Base-by-base conservation (phyloP, 2,888 invertebrate genomes). In the Cheilosia pagana region DNA sequence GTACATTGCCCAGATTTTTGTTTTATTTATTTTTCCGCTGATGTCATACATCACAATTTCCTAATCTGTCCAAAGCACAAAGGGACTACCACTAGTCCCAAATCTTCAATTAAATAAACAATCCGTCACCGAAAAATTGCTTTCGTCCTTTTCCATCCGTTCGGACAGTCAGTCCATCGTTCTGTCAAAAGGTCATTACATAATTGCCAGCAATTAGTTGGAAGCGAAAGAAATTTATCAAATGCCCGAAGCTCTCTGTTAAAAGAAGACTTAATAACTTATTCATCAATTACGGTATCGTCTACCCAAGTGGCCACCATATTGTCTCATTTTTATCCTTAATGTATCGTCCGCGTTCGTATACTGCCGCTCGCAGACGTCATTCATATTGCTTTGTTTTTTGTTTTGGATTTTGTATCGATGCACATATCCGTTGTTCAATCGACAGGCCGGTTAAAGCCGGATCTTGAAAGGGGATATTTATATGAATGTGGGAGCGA, bases 191-290 rank as follows among this genome's bases (percentile, higher is more conserved):
- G 63, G 48, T 63, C 74, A 74, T 43, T 55, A 63, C 63, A 75
- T 81, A 68, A 75, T 81, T 75, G 39, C 75, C 60, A 75, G 75
- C 62, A 81, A 81, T 81, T 81, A 75, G 23, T 16, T 14, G 14
- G 55, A 74, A 23, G n/a, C 39, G 62, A 71, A 68, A 45, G 43
- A 55, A 62, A 55, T 55, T 77, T 57, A 12, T 68, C 62, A 60
- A 75, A 62, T 41, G 65, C 14, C 31, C 57, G 23, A 25, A 31
- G 67, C 59, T 65, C 55, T 41, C 57, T 57, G 59, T 67, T 50
- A 67, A 74, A 65, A 57, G 45, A 55, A 65, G 50, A 67, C 67
- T 52, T 67, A 65, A 65, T 75, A 75, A 75, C 59, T 67, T 59
- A 67, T 75, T 75, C 75, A 67, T 75, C 57, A 75, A 67, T 75